These are phyloP conservation scores for Chorisops tibialis DNA, from an alignment of 2,888 invertebrate species.

Conservation along the genomic window DNA sequence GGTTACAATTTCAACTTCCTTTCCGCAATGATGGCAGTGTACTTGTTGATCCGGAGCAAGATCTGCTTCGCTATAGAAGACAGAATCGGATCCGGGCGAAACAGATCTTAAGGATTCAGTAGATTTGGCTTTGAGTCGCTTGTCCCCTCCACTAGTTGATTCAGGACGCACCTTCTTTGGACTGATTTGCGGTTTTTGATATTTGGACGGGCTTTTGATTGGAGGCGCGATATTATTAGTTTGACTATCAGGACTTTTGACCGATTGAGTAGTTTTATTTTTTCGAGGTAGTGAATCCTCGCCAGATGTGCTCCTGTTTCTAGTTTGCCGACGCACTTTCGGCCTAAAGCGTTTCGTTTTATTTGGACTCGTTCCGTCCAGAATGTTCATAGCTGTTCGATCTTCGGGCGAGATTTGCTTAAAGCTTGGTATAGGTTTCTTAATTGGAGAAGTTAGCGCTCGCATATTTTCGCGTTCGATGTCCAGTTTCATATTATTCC, in stretches of 20 bases:
- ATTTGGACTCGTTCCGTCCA: slow-evolving; percentile 47
- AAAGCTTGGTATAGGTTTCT: slow-evolving; percentile 38
- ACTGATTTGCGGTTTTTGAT: slow-evolving; percentile 46
- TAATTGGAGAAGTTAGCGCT: slow-evolving; percentile 53
- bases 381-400: slow-evolving; percentile 36
- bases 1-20: slow-evolving; percentile 67
- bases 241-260: slow-evolving; percentile 32
- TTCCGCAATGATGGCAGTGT: slow-evolving; percentile 80
- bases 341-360: slow-evolving; percentile 51
- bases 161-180: slow-evolving; percentile 37
- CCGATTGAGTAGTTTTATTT: slow-evolving; percentile 8
- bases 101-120: slow-evolving; percentile 85
- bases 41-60: slow-evolving; percentile 55
- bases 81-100: slow-evolving; percentile 86
- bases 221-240: slow-evolving; percentile 1
- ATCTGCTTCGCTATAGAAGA: slow-evolving; percentile 80
- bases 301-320: slow-evolving; percentile 42
- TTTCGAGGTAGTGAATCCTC: slow-evolving; percentile 42
- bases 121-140: slow-evolving; percentile 75
- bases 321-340: slow-evolving; percentile 49
- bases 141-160: slow-evolving; percentile 53
- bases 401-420: slow-evolving; percentile 46
- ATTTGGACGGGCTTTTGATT: slow-evolving; percentile 53
- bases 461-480: slow-evolving; percentile 61
- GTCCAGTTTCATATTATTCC: slow-evolving; percentile 74